Evolutionary conservation across 2,797 vertebrate species (phyloP), one percentile per base, ranked within the genome.

Genomic region (Alfaro cultratus): DNA sequence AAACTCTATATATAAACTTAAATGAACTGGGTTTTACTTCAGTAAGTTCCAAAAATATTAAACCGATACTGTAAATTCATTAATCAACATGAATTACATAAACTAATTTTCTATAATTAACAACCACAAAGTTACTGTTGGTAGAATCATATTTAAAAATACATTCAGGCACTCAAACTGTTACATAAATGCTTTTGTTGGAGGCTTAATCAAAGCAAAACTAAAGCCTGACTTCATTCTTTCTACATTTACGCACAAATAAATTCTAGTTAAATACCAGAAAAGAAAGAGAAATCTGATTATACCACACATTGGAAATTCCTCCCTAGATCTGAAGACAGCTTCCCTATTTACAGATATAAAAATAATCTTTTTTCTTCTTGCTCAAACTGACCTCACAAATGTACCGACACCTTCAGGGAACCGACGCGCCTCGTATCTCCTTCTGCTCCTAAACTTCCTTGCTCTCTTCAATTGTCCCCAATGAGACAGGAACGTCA

Each of bases 221-320:
- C 60, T 21, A 9, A 4, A 41, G 4, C 36, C 64, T 68, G 34
- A 21, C 1, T 41, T 23, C 64, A 11, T 41, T 70, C 23, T 16
- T 36, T 18, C 5, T 21, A 36, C 34, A 36, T 64, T 36, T 43
- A 41, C 0, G 3, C 11, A 36, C 11, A 26, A 12, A 39, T 5
- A 12, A 5, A n/a, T 70, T 74, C 10, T 39, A 9, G 34, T 29
- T 12, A 68, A 10, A 36, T 41, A 10, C 10, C n/a, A 6, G 23
- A 1, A 49, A 62, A 79, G 49, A 79, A 57, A 46, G 16, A 16
- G 1, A 60, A 62, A 64, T 88, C 78, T 21, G 2, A 90, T 81
- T 81, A 0, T 23, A 76, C 12, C 74, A 31, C 16, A n/a, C 26
- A 41, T 1, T 5, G 39, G 23, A 68, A 21, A 15, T 43, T 13